Conservation (phyloP, 2,797 vertebrate species). For the Cephalopachus bancanus region DNA sequence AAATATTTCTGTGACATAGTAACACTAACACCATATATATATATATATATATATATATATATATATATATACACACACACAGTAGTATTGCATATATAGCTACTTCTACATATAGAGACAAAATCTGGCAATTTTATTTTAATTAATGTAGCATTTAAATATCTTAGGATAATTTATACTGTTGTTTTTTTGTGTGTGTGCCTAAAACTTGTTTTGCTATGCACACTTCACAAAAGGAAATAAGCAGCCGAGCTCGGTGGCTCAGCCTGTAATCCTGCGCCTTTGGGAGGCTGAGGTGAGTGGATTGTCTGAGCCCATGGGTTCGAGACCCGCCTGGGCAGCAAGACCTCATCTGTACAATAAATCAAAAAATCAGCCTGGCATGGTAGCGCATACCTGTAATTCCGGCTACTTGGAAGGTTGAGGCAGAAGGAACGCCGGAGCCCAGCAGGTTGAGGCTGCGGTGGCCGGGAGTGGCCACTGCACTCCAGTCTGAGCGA, state of each 20-base stretch:
- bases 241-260: background rate
- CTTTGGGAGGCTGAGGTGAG: too few species aligned
- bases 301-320: too few species aligned
- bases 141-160: background rate
- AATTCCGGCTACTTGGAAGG: too few species aligned
- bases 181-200: background rate
- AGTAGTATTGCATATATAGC: background rate
- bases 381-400: too few species aligned
- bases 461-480: too few species aligned
- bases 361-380: too few species aligned
- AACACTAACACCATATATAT: background rate
- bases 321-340: too few species aligned
- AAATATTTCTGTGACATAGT: background rate
- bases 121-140: conserved; percentile 28
- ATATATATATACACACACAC: background rate
- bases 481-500: too few species aligned
- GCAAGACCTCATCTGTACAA: too few species aligned
- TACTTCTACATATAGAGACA: background rate
- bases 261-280: too few species aligned
- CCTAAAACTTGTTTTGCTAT: background rate
- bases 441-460: too few species aligned
- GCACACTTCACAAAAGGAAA: background rate
- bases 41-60: background rate
- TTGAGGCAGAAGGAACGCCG: too few species aligned
- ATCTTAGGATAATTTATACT: background rate